Conservation (phyloP, 1,140 invertebrate species). For the Ostrea edulis region DNA sequence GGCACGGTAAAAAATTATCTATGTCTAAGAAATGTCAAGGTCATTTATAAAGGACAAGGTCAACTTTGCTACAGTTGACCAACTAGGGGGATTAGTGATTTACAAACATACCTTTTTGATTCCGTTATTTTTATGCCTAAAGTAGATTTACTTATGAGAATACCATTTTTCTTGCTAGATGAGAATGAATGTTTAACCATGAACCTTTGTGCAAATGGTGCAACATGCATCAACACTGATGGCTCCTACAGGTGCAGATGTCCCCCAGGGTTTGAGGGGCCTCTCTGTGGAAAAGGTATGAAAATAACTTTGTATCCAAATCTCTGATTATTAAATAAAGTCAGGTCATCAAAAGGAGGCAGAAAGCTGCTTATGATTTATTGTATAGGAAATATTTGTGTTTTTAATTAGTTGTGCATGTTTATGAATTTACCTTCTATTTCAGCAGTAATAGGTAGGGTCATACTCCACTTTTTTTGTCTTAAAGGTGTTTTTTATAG, state of each 20-base stretch:
- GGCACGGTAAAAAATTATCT: no score
- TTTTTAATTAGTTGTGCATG: neutral
- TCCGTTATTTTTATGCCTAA: no score
- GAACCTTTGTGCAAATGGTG: slow-evolving; percentile 41
- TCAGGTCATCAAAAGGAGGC: no score
- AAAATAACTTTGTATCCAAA: neutral
- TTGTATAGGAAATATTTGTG: no score
- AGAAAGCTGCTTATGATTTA: no score
- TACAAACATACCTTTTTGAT: neutral
- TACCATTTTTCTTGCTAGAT: slow-evolving; percentile 16
- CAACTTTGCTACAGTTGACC: no score
- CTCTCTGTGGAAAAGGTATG: slow-evolving; percentile 38
- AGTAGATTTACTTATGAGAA: neutral
- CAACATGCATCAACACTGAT: slow-evolving; percentile 38
- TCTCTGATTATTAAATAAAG: no score
- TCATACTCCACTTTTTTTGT: neutral
- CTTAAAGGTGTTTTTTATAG: neutral
- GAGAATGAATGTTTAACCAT: slow-evolving; percentile 34
- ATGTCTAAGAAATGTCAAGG: neutral
- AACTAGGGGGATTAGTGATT: neutral
- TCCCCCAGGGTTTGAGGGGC: slow-evolving; percentile 37
- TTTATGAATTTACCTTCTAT: neutral
- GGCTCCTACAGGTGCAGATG: slow-evolving; percentile 43
- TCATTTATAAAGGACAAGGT: neutral
- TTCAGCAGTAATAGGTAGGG: neutral